Evolutionary conservation across 2,113 vertebrate genomes (phyloP), one percentile per base, ranked within the genome.

Genomic region (Arvicanthis niloticus): DNA sequence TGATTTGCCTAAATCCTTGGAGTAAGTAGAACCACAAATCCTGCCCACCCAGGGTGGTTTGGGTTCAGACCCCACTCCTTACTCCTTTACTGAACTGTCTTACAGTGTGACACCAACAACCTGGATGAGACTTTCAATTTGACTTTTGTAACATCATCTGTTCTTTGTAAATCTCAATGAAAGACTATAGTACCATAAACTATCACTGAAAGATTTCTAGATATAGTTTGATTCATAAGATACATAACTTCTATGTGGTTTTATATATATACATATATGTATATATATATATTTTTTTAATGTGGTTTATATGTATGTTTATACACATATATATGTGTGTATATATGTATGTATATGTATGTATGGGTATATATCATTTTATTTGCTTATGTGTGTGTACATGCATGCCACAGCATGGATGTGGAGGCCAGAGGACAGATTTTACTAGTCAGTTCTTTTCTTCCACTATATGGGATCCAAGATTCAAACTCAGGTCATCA

Each of bases 151-250:
- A 84, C 3, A 65, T 73, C 29, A 53, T 84, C 62, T 21, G 92
- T 9, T 26, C 37, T n/a, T 88, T 73, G 24, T 37, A 62, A 75
- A 58, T 87, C 40, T 60, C 51, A 78, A 40, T 21, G 5, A 96
- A 93, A 67, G 16, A 42, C 88, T 73, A 21, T 34, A 60, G 76
- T 76, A 58, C 31, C 77, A 24, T 78, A 88, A 62, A 70, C 65
- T 89, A 62, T 7, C 73, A 85, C 26, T 58, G 51, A 94, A 94
- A 77, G 34, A 68, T 89, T 73, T 96, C 51, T 72, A 94, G 72
- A 26, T 65, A 75, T 51, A 73, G 13, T 51, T 92, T 93, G 75
- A 73, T 60, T 91, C 70, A 56, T 67, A 96, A 93, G 26, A 89
- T 60, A 92, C 40, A 65, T 73, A 29, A 29, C 37, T 96, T 7